These are phyloP conservation scores for Raphicerus campestris DNA, from an alignment of 2,113 vertebrate genomes.

Conservation along the genomic window DNA sequence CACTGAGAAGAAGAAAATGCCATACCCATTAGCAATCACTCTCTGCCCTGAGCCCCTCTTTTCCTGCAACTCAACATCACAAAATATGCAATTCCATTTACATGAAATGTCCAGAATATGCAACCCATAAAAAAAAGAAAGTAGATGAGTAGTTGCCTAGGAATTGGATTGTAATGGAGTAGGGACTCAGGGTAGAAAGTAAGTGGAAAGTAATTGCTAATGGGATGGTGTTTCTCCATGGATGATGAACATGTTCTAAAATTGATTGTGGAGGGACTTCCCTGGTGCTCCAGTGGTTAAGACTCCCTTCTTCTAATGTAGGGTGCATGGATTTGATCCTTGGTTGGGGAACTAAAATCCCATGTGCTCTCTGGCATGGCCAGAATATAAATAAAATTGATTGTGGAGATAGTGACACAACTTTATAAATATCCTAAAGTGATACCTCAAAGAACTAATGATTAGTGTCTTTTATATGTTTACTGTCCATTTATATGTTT, in stretches of 20 bases:
- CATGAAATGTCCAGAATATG: background rate
- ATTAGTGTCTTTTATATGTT: background rate
- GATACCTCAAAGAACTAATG: background rate
- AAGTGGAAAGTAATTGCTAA: background rate
- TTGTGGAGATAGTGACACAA: background rate
- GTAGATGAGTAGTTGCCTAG: background rate
- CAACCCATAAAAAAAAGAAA: background rate
- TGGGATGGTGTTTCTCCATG: background rate
- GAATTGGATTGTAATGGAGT: background rate
- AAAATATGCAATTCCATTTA: background rate
- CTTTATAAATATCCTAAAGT: background rate
- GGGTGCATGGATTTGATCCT: background rate
- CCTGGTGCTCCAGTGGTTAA: background rate
- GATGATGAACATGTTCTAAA: background rate
- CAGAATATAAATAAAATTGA: background rate
- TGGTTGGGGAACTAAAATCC: background rate
- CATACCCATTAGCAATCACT: background rate
- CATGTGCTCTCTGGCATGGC: background rate
- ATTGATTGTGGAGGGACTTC: background rate
- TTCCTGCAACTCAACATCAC: background rate
- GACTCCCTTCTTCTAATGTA: background rate
- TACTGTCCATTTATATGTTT: background rate
- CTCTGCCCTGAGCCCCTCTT: background rate
- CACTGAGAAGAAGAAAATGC: background rate
- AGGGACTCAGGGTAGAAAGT: background rate